These are phyloP conservation scores for Myotis pilosus DNA, from an alignment of 2,797 vertebrate genomes.

Conservation along the genomic window DNA sequence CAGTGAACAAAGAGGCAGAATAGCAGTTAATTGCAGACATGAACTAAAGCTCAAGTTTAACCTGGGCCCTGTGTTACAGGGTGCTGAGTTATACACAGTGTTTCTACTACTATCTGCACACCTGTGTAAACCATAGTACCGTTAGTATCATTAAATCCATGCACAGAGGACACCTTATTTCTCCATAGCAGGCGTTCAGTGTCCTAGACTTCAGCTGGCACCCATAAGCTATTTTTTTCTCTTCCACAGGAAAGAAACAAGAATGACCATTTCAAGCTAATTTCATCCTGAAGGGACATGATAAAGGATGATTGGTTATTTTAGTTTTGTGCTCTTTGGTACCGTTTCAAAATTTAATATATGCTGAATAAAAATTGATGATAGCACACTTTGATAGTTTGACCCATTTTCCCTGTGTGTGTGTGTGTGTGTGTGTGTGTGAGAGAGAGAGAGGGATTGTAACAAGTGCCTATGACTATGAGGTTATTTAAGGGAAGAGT, in stretches of 20 bases:
- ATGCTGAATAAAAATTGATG: conserved; percentile 17
- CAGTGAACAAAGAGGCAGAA: background rate
- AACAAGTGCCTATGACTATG: background rate
- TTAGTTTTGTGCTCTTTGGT: conserved; percentile 10
- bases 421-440: no score
- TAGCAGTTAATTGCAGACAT: background rate
- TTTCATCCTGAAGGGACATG: background rate
- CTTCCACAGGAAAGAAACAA: background rate
- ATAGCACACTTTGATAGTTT: background rate
- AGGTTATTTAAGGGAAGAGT: conserved; percentile 66
- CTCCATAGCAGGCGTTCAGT: background rate
- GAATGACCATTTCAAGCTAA: conserved; percentile 26
- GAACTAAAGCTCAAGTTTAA: background rate
- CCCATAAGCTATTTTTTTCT: background rate
- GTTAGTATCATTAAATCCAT: background rate
- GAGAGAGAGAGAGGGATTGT: background rate
- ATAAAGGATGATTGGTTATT: background rate
- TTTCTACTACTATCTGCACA: background rate
- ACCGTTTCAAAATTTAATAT: conserved; percentile 46
- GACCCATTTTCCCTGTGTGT: background rate
- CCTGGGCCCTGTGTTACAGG: background rate
- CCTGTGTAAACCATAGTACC: background rate
- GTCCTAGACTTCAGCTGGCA: background rate
- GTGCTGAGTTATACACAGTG: background rate
- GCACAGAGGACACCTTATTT: background rate